Evolutionary conservation across 2,888 invertebrate species (phyloP).

Genomic region (Crioceris asparagi): DNA sequence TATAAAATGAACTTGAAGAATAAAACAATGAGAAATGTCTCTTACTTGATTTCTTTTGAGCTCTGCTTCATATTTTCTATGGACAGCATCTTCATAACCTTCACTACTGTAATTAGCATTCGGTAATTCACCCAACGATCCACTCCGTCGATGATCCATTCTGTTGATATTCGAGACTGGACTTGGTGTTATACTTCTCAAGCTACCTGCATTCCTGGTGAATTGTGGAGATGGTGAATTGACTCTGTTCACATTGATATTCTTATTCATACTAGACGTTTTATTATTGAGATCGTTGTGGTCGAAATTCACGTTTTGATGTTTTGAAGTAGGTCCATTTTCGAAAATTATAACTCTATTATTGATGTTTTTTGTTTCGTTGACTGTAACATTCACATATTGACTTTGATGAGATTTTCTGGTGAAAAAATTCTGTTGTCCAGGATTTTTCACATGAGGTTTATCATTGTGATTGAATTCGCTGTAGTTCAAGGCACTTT

Average conservation of each 20-base stretch:
- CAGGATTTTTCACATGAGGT: slow-evolving; percentile 31
- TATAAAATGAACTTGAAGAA: too few species aligned
- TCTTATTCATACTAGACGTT: slow-evolving; percentile 26
- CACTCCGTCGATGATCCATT: slow-evolving; percentile 28
- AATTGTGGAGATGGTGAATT: slow-evolving; percentile 43
- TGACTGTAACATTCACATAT: slow-evolving; percentile 36
- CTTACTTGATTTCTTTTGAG: slow-evolving; percentile 41
- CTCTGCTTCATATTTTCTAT: slow-evolving; percentile 38
- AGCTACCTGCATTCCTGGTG: slow-evolving; percentile 40
- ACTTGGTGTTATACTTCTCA: slow-evolving; percentile 34
- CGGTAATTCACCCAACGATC: slow-evolving; percentile 30
- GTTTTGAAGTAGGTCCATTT: slow-evolving; percentile 34
- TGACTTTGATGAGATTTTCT: slow-evolving; percentile 30
- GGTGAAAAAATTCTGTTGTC: slow-evolving; percentile 29
- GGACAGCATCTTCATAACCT: slow-evolving; percentile 18
- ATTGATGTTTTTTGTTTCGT: slow-evolving; percentile 37
- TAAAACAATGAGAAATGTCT: too few species aligned
- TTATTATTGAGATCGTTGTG: slow-evolving; percentile 35
- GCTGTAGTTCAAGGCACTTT: slow-evolving; percentile 40
- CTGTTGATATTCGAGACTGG: slow-evolving; percentile 26
- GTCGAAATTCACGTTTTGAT: slow-evolving; percentile 30
- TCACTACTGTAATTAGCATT: slow-evolving; percentile 22
- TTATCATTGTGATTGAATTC: slow-evolving; percentile 34
- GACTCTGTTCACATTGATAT: slow-evolving; percentile 33
- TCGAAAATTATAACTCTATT: slow-evolving; percentile 35